These are phyloP conservation scores for Nephila pilipes DNA, from an alignment of 1,140 invertebrate species.

Conservation along the genomic window DNA sequence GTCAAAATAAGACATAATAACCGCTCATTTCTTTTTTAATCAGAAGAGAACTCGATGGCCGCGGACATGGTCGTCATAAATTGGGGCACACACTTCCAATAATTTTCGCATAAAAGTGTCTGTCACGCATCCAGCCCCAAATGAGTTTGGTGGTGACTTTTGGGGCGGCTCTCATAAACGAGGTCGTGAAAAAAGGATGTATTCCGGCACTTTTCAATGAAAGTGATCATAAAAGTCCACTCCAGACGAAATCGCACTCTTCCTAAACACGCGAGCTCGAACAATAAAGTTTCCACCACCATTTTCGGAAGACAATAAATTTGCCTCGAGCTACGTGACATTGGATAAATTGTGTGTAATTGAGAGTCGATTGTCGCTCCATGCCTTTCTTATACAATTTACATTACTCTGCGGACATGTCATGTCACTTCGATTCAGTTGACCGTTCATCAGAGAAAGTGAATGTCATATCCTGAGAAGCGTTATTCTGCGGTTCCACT, in stretches of 20 bases:
- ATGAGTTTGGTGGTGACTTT: constrained; percentile 11
- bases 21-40: background rate
- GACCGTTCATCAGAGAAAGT: too few species aligned
- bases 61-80: background rate
- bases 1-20: background rate
- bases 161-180: background rate
- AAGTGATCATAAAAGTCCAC: background rate
- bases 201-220: constrained; percentile 2
- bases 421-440: too few species aligned
- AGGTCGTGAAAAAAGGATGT: background rate
- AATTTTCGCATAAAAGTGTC: constrained; percentile 8
- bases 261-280: background rate
- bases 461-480: too few species aligned
- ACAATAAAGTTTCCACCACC: background rate
- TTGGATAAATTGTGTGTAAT: too few species aligned
- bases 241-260: background rate
- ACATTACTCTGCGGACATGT: too few species aligned
- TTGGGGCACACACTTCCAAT: background rate
- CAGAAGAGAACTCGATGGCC: background rate
- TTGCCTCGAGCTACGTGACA: too few species aligned
- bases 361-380: too few species aligned
- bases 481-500: too few species aligned
- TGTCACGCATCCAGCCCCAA: background rate
- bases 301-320: too few species aligned
- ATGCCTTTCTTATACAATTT: too few species aligned